Evolutionary conservation across 2,888 invertebrate species (phyloP), one percentile per base, ranked within the genome.

Genomic region (Diogma glabrata): DNA sequence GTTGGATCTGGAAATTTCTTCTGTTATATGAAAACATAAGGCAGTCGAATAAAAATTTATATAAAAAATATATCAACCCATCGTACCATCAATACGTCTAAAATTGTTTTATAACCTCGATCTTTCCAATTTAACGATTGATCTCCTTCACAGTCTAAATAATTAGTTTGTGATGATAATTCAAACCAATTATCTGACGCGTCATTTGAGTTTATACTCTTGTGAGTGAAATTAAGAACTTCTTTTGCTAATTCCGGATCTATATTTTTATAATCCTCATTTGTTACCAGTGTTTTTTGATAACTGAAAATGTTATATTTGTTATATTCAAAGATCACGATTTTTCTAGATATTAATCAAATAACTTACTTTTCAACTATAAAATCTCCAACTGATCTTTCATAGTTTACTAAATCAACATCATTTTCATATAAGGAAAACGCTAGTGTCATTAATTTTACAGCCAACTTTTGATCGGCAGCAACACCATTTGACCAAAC

Each of bases 91-190:
- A 90, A 69, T 46, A 87, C 60, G 58, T 82, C 76, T 47, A 90
- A 67, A 53, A 89, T 69, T 2, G 73, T 81, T 55, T 71, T 74
- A 61, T 77, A 89, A 2, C 87, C 87, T 54, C 73, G 76, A 49
- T 78, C 76, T 58, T 82, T 84, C 89, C 87, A 91, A 60, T 83
- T 78, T 4, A 84, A 69, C 58, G 81, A 65, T 14, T 71, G 67
- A 60, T 87, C 79, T 1, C 90, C 90, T 9, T 81, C 79, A 61
- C 85, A 85, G 0, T 71, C 67, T 75, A 78, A 73, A 61, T 80
- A 82, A 55, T 82, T 77, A 2, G 72, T 64, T 52, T 69, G 70
- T 1, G 82, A 73, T 0, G 88, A 87, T 46, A 85, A 76, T 38
- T 81, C 73, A 69, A 76, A 71, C 78, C 87, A 71, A 64, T 77